These are phyloP conservation scores for Hippocampus barbouri DNA, from an alignment of 2,113 vertebrate species.

Conservation along the genomic window DNA sequence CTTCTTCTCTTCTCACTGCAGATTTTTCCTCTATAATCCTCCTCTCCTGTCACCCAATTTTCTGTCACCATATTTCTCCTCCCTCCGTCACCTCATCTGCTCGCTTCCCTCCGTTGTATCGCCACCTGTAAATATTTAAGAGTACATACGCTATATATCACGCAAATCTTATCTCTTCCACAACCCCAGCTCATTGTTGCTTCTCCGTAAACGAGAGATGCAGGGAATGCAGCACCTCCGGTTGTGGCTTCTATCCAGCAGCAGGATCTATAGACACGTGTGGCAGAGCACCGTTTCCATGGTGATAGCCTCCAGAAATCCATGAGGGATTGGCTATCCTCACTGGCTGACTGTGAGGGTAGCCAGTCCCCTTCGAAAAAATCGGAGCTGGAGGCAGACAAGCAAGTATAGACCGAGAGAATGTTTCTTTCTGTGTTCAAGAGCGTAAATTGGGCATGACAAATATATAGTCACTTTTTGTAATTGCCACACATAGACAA, in stretches of 20 bases:
- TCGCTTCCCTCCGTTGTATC: background rate
- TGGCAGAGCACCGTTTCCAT: constrained; percentile 77
- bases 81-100: constrained; percentile 19
- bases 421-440: background rate
- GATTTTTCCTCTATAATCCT: constrained; percentile 10
- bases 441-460: background rate
- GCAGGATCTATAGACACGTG: constrained; percentile 75
- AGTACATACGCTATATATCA: constrained; percentile 3
- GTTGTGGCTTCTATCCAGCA: constrained; percentile 70
- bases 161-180: constrained; percentile 8
- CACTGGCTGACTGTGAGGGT: constrained; percentile 59
- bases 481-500: background rate
- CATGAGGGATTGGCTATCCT: constrained; percentile 76
- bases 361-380: constrained; percentile 14
- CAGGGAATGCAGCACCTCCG: constrained; percentile 60
- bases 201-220: constrained; percentile 33
- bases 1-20: constrained; percentile 16
- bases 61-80: constrained; percentile 9
- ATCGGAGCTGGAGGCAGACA: constrained; percentile 40
- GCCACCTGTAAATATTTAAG: constrained; percentile 13
- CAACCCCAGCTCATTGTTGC: constrained; percentile 26
- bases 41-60: constrained; percentile 22
- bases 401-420: background rate
- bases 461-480: background rate
- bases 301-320: constrained; percentile 79